Percentiles rank a stretch among this genome's conserved stretches.
These are phyloP conservation scores for Hestina assimilis DNA, from an alignment of 1,140 invertebrate species.

Conservation along the genomic window DNA sequence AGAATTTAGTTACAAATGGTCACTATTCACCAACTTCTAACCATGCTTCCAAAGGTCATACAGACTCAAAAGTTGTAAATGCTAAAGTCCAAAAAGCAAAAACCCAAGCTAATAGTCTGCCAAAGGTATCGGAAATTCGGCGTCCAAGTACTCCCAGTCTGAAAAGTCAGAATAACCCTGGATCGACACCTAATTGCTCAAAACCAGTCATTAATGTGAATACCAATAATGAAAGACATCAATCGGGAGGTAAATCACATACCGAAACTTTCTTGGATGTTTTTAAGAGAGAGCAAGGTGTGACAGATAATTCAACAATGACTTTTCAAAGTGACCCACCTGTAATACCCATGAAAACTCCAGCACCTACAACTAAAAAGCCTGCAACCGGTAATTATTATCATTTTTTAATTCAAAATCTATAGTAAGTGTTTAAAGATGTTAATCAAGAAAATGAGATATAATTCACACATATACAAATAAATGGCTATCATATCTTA, in stretches of 20 bases:
- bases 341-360: slow-evolving; percentile 43
- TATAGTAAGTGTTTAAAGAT: no score
- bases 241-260: slow-evolving; percentile 31
- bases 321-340: slow-evolving; percentile 47
- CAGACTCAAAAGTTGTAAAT: slow-evolving; percentile 49
- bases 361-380: slow-evolving; percentile 48
- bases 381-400: slow-evolving; percentile 33
- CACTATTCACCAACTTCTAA: slow-evolving; percentile 44
- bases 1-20: slow-evolving; percentile 52
- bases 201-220: slow-evolving; percentile 67
- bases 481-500: no score
- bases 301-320: slow-evolving; percentile 39
- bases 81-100: slow-evolving; percentile 56
- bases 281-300: slow-evolving; percentile 68
- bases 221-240: slow-evolving; percentile 44
- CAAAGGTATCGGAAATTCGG: slow-evolving; percentile 36
- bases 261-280: slow-evolving; percentile 70
- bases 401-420: no score
- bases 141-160: slow-evolving; percentile 43
- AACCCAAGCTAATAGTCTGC: slow-evolving; percentile 35
- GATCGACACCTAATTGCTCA: slow-evolving; percentile 28
- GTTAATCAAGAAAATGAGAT: no score
- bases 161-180: slow-evolving; percentile 35
- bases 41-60: slow-evolving; percentile 26
- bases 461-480: no score